Conservation (phyloP, 1,140 invertebrate species). For the Glossosoma conforme region DNA sequence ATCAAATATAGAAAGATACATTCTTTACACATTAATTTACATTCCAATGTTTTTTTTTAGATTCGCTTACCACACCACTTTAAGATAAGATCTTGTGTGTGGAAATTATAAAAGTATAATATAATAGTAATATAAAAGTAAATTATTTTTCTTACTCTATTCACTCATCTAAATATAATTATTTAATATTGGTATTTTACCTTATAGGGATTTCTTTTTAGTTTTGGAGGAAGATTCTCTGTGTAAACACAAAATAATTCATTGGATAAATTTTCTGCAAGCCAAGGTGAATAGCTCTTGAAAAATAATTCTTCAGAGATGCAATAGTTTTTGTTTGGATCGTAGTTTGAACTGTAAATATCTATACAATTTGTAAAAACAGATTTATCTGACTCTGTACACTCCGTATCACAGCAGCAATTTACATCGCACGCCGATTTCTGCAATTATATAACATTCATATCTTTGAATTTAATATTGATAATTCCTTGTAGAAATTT, state of each 20-base stretch:
- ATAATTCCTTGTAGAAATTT: neutral
- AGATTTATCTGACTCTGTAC: conserved; percentile 48
- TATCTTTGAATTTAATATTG: neutral
- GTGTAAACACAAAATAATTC: conserved; percentile 57
- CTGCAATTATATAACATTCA: conserved; percentile 38
- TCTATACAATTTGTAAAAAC: conserved; percentile 54
- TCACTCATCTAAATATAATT: too few relatives aligned
- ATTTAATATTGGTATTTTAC: conserved; percentile 15
- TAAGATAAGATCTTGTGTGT: too few relatives aligned
- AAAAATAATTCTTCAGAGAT: conserved; percentile 41
- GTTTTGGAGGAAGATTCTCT: conserved; percentile 50
- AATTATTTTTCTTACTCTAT: too few relatives aligned
- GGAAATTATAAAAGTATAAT: too few relatives aligned
- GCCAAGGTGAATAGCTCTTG: conserved; percentile 43
- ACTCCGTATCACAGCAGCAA: conserved; percentile 72
- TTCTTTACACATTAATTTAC: too few relatives aligned
- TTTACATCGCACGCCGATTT: conserved; percentile 63
- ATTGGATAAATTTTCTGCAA: conserved; percentile 38
- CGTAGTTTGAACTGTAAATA: conserved; percentile 23
- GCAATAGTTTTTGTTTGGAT: conserved; percentile 41
- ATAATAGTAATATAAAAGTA: too few relatives aligned
- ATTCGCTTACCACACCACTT: too few relatives aligned
- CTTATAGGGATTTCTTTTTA: conserved; percentile 28
- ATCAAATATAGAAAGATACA: conserved; percentile 14
- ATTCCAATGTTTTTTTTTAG: too few relatives aligned